Percentiles rank a stretch among this genome's conserved stretches.
Conservation (phyloP, 2,113 vertebrate genomes). For the Phrynosoma blainvillii region DNA sequence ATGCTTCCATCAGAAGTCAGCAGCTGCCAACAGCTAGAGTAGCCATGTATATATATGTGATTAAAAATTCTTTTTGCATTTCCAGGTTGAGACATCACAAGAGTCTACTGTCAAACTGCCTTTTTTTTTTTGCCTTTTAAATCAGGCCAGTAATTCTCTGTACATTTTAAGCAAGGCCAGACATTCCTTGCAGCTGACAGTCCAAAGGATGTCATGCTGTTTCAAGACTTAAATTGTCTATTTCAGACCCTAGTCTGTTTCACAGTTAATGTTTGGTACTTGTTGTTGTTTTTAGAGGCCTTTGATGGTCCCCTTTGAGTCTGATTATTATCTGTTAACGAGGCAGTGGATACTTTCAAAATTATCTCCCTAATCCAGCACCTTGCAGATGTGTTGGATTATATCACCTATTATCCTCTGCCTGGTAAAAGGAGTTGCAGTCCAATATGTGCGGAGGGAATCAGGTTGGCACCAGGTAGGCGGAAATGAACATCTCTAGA, state of each 20-base stretch:
- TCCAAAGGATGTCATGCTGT: not conserved
- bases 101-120: not conserved
- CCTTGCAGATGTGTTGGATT: not conserved
- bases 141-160: not conserved
- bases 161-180: not conserved
- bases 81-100: not conserved
- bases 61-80: not conserved
- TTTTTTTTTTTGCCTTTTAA: constrained; percentile 4
- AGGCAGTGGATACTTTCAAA: not conserved
- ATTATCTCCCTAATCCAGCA: not conserved
- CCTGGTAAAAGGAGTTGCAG: not conserved
- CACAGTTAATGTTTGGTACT: no score
- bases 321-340: not conserved
- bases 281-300: not conserved
- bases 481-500: not conserved
- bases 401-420: not conserved
- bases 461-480: no score
- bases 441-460: not conserved
- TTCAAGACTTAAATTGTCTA: not conserved
- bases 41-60: not conserved
- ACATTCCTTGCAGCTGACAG: constrained; percentile 4
- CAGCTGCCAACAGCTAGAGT: not conserved
- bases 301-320: not conserved
- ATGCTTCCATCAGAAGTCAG: constrained; percentile 14
- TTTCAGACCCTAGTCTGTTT: no score